A percentile compares a stretch with the other conserved stretches of the same genome.
Conservation (phyloP, 92 coral and sea anemone genomes). For the Anthopleura xanthogrammica region DNA sequence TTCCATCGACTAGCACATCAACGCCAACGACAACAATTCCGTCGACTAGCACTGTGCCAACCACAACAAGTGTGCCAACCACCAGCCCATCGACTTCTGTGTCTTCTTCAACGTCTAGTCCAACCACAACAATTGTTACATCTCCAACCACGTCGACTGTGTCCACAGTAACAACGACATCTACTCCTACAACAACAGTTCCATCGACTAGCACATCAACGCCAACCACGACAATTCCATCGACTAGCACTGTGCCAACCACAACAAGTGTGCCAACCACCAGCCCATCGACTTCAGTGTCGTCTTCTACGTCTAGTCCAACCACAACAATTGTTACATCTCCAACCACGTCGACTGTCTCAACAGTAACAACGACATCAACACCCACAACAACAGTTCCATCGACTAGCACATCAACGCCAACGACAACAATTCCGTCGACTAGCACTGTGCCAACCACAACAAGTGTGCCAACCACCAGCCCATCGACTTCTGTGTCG, state of each 20-base stretch:
- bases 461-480: not conserved
- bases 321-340: too few relatives aligned
- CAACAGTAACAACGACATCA: too few relatives aligned
- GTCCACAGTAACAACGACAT: constrained; percentile 12
- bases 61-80: not conserved
- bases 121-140: not conserved
- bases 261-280: not conserved
- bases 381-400: not conserved
- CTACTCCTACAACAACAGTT: constrained; percentile 11
- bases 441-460: constrained; percentile 29
- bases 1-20: not conserved
- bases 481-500: too few relatives aligned
- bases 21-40: not conserved
- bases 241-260: not conserved
- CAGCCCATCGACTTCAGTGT: too few relatives aligned
- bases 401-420: too few relatives aligned
- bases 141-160: constrained; percentile 5
- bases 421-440: not conserved
- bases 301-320: too few relatives aligned
- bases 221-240: not conserved
- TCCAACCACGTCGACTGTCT: too few relatives aligned
- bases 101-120: constrained; percentile 13
- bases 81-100: not conserved
- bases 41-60: not conserved
- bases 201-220: not conserved